phyloP scores from a whole-genome alignment of 2,113 vertebrate genomes.

The Laticauda laticaudata region DNA sequence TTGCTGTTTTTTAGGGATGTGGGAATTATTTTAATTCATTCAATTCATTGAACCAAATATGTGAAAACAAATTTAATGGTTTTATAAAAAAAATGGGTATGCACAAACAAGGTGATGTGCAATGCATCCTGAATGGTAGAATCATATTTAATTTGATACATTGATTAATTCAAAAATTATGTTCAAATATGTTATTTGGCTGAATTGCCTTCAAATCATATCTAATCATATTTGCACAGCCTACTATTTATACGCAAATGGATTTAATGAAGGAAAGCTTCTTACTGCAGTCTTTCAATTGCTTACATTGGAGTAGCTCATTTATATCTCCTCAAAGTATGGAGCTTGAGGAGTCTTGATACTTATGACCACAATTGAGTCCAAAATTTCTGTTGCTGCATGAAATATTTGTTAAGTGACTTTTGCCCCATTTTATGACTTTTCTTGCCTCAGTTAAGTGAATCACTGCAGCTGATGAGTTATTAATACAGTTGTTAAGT shows the following conservation, averaged over 20 bases:
- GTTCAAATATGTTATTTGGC: not conserved
- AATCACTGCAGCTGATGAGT: too few relatives aligned
- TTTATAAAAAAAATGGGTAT: not conserved
- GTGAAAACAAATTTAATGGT: not conserved
- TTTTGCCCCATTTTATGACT: too few relatives aligned
- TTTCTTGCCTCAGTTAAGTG: too few relatives aligned
- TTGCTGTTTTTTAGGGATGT: not conserved
- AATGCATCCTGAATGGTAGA: not conserved
- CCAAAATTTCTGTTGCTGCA: too few relatives aligned
- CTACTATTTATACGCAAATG: conserved; percentile 7
- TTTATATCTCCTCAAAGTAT: not conserved
- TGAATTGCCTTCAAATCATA: not conserved
- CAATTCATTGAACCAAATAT: not conserved
- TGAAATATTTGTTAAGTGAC: too few relatives aligned
- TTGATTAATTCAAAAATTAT: not conserved
- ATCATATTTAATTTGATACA: not conserved
- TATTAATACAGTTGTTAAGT: too few relatives aligned
- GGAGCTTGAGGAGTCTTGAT: not conserved
- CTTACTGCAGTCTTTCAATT: not conserved
- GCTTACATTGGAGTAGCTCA: not conserved
- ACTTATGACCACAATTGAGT: too few relatives aligned
- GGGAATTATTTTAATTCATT: not conserved
- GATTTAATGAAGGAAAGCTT: not conserved
- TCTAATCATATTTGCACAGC: not conserved
- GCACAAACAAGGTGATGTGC: not conserved